Percentiles rank a stretch among this genome's conserved stretches.
Evolutionary conservation across 2,888 invertebrate species (phyloP).

Genomic region (Galerucella calmariensis): DNA sequence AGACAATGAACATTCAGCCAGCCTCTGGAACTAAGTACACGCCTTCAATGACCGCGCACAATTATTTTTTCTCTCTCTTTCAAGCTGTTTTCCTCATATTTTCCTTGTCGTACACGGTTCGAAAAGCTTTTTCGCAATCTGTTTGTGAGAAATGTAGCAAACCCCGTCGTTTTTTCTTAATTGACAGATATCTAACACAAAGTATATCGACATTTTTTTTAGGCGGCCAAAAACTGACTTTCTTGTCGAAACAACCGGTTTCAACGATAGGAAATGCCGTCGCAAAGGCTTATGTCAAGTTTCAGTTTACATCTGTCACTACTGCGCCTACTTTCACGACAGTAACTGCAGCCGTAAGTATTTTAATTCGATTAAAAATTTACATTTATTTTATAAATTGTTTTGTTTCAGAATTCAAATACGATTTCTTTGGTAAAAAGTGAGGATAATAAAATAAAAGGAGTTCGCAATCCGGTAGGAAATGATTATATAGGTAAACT

Average conservation of each 20-base stretch:
- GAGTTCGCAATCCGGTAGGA: slow-evolving; percentile 54
- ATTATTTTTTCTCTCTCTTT: too few species aligned
- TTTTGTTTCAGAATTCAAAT: slow-evolving; percentile 46
- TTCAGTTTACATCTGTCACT: slow-evolving; percentile 61
- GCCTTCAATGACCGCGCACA: too few species aligned
- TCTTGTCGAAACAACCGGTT: slow-evolving; percentile 68
- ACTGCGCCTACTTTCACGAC: slow-evolving; percentile 54
- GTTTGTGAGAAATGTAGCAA: too few species aligned
- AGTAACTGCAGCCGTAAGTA: slow-evolving; percentile 53
- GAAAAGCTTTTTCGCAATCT: too few species aligned
- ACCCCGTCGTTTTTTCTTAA: not conserved
- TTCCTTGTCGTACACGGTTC: too few species aligned
- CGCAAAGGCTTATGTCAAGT: slow-evolving; percentile 61
- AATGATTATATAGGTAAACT: slow-evolving; percentile 62
- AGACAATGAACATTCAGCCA: too few species aligned
- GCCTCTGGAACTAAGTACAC: too few species aligned
- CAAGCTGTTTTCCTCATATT: too few species aligned
- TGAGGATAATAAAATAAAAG: slow-evolving; percentile 48
- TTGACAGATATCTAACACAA: not conserved
- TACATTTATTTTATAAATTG: not conserved
- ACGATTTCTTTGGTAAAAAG: slow-evolving; percentile 38
- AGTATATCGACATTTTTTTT: slow-evolving; percentile 27
- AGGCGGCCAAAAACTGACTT: slow-evolving; percentile 70
- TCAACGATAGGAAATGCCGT: slow-evolving; percentile 61
- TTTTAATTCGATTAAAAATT: slow-evolving; percentile 6